phyloP scores from a whole-genome alignment of 1,140 invertebrate species.

The Brachionus rotundiformis region DNA sequence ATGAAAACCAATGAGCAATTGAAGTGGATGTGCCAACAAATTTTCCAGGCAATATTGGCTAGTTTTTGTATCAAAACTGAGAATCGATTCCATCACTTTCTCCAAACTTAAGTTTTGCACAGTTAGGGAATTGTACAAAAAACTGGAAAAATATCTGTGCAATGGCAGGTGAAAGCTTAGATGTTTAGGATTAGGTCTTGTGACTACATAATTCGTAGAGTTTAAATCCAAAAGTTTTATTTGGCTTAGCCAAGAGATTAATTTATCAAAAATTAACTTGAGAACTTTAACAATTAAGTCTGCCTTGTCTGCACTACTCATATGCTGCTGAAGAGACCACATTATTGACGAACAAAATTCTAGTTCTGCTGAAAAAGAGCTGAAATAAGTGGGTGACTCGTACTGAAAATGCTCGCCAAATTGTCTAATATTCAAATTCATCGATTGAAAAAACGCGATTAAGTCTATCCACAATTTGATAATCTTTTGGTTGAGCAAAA shows the following conservation, averaged over 20 bases:
- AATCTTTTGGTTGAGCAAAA: constrained; percentile 80
- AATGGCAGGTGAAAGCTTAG: constrained; percentile 87
- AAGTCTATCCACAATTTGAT: constrained; percentile 92
- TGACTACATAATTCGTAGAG: background rate
- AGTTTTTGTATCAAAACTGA: constrained; percentile 53
- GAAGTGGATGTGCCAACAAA: constrained; percentile 82
- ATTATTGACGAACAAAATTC: constrained; percentile 93
- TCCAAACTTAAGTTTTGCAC: constrained; percentile 75
- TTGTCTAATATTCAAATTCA: constrained; percentile 91
- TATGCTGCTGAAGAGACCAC: constrained; percentile 89
- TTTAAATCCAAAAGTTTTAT: background rate
- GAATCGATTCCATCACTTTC: constrained; percentile 71
- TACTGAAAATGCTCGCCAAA: constrained; percentile 88
- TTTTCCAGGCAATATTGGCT: constrained; percentile 72
- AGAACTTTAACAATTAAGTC: background rate
- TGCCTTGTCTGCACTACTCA: constrained; percentile 62
- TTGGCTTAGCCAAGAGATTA: constrained; percentile 37
- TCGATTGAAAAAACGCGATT: constrained; percentile 88
- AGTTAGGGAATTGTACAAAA: constrained; percentile 83
- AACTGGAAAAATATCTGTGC: constrained; percentile 88
- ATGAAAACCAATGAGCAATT: constrained; percentile 89
- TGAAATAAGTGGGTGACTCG: constrained; percentile 93
- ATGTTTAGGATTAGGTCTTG: constrained; percentile 46
- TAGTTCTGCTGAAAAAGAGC: constrained; percentile 90
- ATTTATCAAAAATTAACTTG: background rate